Evolutionary conservation across 2,113 vertebrate genomes (phyloP), one percentile per base, ranked within the genome.

Genomic region (Pseudopipra pipra): DNA sequence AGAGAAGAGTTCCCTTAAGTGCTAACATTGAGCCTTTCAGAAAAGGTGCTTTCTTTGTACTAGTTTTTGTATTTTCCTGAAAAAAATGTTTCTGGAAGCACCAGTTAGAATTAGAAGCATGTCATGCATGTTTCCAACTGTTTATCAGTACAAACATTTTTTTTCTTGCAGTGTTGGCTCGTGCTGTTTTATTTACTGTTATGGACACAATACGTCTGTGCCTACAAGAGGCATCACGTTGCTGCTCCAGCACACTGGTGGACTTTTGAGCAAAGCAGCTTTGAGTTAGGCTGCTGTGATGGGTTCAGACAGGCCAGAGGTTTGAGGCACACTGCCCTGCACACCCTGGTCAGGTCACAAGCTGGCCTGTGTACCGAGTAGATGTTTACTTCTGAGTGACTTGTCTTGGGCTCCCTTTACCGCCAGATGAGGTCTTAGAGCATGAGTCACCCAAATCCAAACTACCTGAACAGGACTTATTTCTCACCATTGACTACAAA

Each of bases 261-360:
- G 22, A 30, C 46, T 87, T 93, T 35, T 27, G 19, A 52, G 43
- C 31, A 70, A 33, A 74, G 12, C 22, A 58, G 9, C 31, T 49
- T 58, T n/a, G 51, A 21, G 8, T 39, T 33, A 65, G 30, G 15
- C 9, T 76, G 21, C 37, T 3, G 3, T 59, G 23, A 10, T 20
- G 28, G 12, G 6, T 56, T 92, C 33, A 88, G 71, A 7, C 7
- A 59, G 37, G 55, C 2, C 9, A 28, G 61, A 76, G 21, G 55
- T 62, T 77, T 0, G 0, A 46, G 51, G 20, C 0, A 0, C 33
- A n/a, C 47, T 86, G 71, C 37, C 21, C 28, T 15, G 31, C n/a
- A 59, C 54, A 25, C 39, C 0, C 37, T 4, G 6, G 12, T 46
- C 43, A 67, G 31, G 20, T 21, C 52, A 52, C 0, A 0, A 55